These are phyloP conservation scores for Caenorhabditis sp. DNA, from an alignment of 2,888 invertebrate genomes.

Conservation along the genomic window DNA sequence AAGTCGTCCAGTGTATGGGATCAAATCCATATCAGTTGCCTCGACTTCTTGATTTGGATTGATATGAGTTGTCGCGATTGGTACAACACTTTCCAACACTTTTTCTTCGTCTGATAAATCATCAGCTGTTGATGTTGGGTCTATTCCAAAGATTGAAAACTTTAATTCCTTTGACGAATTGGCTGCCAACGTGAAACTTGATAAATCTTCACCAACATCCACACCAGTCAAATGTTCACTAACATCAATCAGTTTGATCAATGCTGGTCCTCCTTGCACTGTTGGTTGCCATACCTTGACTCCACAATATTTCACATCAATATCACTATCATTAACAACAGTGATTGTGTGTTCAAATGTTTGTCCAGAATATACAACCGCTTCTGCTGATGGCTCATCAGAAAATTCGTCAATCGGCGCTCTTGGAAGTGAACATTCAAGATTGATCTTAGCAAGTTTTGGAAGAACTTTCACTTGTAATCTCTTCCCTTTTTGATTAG, in stretches of 20 bases:
- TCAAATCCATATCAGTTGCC: conserved; percentile 60
- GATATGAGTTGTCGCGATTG: conserved; percentile 39
- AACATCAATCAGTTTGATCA: conserved; percentile 49
- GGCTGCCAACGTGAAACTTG: conserved; percentile 44
- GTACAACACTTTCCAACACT: conserved; percentile 49
- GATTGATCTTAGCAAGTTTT: conserved; percentile 36
- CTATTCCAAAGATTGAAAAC: conserved; percentile 69
- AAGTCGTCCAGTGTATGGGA: conserved; percentile 68
- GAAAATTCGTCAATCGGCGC: conserved; percentile 63
- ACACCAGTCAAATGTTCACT: conserved; percentile 13
- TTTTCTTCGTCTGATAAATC: conserved; percentile 54
- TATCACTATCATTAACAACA: conserved; percentile 53
- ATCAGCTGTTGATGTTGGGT: conserved; percentile 65
- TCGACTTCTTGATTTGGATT: conserved; percentile 30
- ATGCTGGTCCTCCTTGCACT: conserved; percentile 60
- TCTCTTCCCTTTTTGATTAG: conserved; percentile 23
- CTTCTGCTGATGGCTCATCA: conserved; percentile 61
- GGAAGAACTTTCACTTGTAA: conserved; percentile 50
- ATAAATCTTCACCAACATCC: conserved; percentile 20
- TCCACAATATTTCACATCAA: conserved; percentile 57
- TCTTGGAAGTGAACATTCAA: conserved; percentile 58
- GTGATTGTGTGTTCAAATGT: conserved; percentile 64
- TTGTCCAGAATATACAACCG: conserved; percentile 67
- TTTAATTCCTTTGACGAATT: conserved; percentile 47
- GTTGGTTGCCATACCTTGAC: conserved; percentile 52